phyloP scores from a whole-genome alignment of 2,113 vertebrate genomes.

The human (Homo sapiens) region GRCh38 chr1:115073001-115073500 shows the following conservation, averaged over 20 bases:
- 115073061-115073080: fast-evolving
- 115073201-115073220: no score
- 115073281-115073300: no score
- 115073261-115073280: neutral
- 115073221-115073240: neutral
- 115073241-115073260: neutral
- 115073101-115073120: neutral
- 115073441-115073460: constrained; percentile 28
- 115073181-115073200: neutral
- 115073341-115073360: neutral
- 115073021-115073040: neutral
- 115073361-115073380: neutral
- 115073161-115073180: neutral
- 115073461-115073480: neutral
- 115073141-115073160: neutral
- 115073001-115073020: constrained; percentile 90
- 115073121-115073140: neutral
- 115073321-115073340: neutral
- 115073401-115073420: neutral
- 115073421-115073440: neutral
- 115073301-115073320: neutral
- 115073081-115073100: neutral
- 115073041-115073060: neutral
- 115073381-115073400: neutral
- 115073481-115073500: neutral